Percentiles rank a stretch among this genome's conserved stretches.
Evolutionary conservation across 2,888 invertebrate genomes (phyloP).

Genomic region (Clitarchus hookeri): DNA sequence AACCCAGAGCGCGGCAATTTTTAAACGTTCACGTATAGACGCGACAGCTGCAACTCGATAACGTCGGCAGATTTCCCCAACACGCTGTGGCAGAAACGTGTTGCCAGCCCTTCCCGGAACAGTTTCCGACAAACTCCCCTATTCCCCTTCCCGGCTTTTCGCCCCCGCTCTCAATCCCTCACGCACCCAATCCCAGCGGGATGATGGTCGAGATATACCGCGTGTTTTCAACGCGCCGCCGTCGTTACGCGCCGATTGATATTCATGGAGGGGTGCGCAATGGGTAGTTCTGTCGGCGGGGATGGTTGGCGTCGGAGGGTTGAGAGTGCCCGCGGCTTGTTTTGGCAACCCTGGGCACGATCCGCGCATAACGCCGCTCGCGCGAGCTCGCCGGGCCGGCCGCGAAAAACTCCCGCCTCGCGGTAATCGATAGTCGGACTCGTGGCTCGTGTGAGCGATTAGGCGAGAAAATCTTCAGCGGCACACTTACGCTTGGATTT

Average conservation of each 20-base stretch:
- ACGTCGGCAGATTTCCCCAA: too few relatives aligned
- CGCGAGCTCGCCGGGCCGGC: neutral
- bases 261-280: slow-evolving; percentile 7
- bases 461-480: too few relatives aligned
- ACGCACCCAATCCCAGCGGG: neutral
- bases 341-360: neutral
- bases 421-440: neutral
- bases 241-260: neutral
- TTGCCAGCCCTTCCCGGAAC: too few relatives aligned
- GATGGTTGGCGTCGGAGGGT: neutral
- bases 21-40: too few relatives aligned
- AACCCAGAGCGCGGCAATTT: too few relatives aligned
- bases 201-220: neutral
- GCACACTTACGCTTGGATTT: too few relatives aligned
- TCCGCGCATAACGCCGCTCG: neutral
- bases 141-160: too few relatives aligned
- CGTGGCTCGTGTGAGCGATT: neutral
- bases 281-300: neutral
- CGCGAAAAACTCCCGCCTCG: neutral
- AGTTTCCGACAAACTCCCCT: too few relatives aligned
- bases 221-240: neutral
- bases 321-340: neutral
- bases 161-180: neutral
- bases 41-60: too few relatives aligned
- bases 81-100: too few relatives aligned